Percentiles rank a stretch among this genome's conserved stretches.
phyloP scores from a whole-genome alignment of 2,113 vertebrate species.

The Hemibagrus wyckioides region DNA sequence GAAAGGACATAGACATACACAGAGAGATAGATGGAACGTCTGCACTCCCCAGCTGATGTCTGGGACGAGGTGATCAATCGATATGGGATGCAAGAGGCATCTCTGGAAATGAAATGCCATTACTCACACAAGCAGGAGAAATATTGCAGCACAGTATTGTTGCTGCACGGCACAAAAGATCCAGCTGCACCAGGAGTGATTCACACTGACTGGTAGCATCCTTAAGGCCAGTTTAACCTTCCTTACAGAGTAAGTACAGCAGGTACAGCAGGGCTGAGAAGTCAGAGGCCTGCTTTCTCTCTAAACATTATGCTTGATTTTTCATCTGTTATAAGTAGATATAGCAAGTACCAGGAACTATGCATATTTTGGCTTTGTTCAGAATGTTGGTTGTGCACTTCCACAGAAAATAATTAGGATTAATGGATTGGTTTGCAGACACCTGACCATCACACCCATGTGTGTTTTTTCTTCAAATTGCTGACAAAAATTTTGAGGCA shows the following conservation, averaged over 20 bases:
- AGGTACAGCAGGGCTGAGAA: neutral
- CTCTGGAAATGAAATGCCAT: constrained; percentile 24
- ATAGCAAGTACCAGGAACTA: neutral
- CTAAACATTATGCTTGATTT: neutral
- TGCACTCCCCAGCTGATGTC: constrained; percentile 28
- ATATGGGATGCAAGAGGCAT: constrained; percentile 35
- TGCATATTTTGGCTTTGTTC: neutral
- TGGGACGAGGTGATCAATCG: constrained; percentile 25
- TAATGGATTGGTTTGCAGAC: neutral
- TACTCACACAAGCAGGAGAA: constrained; percentile 33
- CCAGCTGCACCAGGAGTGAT: neutral
- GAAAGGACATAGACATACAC: constrained; percentile 12
- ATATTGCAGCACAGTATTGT: neutral
- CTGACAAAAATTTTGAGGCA: neutral
- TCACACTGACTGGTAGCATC: neutral
- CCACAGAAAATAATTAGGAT: neutral
- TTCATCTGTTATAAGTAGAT: neutral
- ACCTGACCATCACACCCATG: neutral
- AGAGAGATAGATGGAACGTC: constrained; percentile 9
- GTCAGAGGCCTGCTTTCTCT: neutral
- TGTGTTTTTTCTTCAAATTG: neutral
- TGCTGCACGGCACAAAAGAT: neutral
- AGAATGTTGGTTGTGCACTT: neutral
- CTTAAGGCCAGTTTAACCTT: constrained; percentile 15
- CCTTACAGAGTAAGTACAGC: neutral